These are phyloP conservation scores for Lasiurus cinereus DNA, from an alignment of 2,113 vertebrate species.

Conservation along the genomic window DNA sequence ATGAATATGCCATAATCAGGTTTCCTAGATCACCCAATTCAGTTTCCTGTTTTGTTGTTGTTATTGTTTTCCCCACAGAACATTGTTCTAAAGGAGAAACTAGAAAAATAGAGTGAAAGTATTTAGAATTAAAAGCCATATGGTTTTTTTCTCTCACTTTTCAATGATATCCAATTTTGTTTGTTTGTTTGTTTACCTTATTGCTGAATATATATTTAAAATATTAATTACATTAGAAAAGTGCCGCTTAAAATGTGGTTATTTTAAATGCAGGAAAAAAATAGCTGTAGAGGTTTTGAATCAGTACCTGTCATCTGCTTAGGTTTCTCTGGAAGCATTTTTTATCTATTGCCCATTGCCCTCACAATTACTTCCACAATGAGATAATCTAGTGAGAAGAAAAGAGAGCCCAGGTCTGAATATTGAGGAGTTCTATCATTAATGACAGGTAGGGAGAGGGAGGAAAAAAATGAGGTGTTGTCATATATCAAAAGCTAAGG, in stretches of 20 bases:
- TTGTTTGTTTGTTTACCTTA: too few relatives aligned
- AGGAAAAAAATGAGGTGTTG: neutral
- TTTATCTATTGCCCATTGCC: neutral
- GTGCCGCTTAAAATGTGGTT: neutral
- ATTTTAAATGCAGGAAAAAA: constrained; percentile 7
- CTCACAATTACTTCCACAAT: neutral
- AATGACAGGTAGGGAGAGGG: neutral
- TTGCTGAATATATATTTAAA: neutral
- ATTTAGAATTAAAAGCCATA: neutral
- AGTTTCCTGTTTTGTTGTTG: neutral
- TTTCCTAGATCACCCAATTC: neutral
- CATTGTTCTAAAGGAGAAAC: constrained; percentile 12
- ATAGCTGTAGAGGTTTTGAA: neutral
- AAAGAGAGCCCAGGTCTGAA: neutral
- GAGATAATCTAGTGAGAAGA: neutral
- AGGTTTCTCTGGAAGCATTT: neutral
- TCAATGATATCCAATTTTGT: neutral
- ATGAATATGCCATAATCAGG: neutral
- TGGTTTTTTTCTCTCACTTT: constrained; percentile 1
- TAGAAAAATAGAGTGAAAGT: constrained; percentile 6
- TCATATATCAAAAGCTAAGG: neutral
- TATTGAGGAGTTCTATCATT: neutral
- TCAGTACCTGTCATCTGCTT: neutral
- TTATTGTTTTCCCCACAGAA: neutral
- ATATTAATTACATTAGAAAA: constrained; percentile 30